Conservation (phyloP, 2,113 vertebrate species). For the Pithys albifrons region DNA sequence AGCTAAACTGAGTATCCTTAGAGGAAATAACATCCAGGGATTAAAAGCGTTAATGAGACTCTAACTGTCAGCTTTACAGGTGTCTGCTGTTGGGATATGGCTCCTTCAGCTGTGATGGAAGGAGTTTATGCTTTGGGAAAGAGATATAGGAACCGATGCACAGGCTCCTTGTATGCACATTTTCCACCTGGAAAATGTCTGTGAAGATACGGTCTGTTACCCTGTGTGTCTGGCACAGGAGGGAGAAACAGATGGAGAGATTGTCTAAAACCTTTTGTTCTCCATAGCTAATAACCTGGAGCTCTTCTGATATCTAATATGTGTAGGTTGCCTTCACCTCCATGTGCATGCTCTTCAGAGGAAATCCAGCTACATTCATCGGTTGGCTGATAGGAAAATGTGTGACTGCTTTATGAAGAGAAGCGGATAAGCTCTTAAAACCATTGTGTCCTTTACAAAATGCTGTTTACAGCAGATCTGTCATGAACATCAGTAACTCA, state of each 20-base stretch:
- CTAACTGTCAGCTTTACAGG: not conserved
- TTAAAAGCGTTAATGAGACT: not conserved
- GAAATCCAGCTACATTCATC: not conserved
- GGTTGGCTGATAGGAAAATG: not conserved
- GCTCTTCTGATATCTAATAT: conserved; percentile 18
- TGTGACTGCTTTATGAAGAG: not conserved
- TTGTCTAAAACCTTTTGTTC: conserved; percentile 55
- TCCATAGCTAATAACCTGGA: conserved; percentile 59
- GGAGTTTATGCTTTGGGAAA: not conserved
- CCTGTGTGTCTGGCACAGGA: conserved; percentile 51
- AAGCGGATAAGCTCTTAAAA: conserved; percentile 14
- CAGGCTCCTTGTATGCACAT: not conserved
- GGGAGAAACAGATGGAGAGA: conserved; percentile 63
- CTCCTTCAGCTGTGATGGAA: conserved; percentile 29
- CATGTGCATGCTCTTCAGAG: not conserved
- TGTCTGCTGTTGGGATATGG: not conserved
- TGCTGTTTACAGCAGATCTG: conserved; percentile 56
- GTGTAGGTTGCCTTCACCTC: conserved; percentile 36
- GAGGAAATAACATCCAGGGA: not conserved
- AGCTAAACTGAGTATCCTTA: not conserved
- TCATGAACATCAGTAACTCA: conserved; percentile 45
- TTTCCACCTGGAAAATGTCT: conserved; percentile 61
- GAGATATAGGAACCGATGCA: not conserved
- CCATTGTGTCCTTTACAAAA: not conserved
- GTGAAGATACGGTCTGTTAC: conserved; percentile 54